Base-by-base conservation (phyloP, 2,797 vertebrate genomes). In the Arnoldichthys spilopterus region DNA sequence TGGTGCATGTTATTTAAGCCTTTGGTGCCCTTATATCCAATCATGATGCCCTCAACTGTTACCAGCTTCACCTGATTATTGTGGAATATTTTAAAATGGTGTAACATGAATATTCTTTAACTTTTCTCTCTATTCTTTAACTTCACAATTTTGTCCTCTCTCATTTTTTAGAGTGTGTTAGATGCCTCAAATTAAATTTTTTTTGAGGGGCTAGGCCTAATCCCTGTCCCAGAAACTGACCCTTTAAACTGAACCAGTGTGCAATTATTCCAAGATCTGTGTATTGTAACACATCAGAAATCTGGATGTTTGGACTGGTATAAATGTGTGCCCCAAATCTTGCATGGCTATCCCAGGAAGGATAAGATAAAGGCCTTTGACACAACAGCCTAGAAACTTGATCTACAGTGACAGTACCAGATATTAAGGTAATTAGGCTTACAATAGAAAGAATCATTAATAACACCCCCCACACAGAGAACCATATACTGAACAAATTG, bases 281-380 rank as follows among this genome's bases (percentile, higher is more conserved):
- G 24, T 22, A 28, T 28, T 68, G 49, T 22, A 56, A 32, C 51
- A 28, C 63, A 64, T 18, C 40, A 49, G 54, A 68, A 56, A 61
- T 77, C 54, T 34, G 64, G 56, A 47, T 61, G 56, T 68, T 77
- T 49, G 28, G 53, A 77, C 16, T 24, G 59, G 40, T 74, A 45
- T 58, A 58, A 37, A 76, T 47, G 37, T 58, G 49, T 58, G 63
- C 28, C 63, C n/a, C 16, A 76, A 40, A 47, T 76, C 63, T 68
- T 40, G 16, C 62, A 40, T 40, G 12, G 32, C 32, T 22, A 40
- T 2, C 4, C 12, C 32, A 64, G n/a, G 30, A 64, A 64, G 32
- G 34, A 68, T 56, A 11, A 40, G 43, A 30, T 20, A 37, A n/a
- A 37, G 34, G 3, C 34, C 34, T 74, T 62, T 24, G 30, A 24